Conservation (phyloP, 2,888 invertebrate species). For the Patella depressa region DNA sequence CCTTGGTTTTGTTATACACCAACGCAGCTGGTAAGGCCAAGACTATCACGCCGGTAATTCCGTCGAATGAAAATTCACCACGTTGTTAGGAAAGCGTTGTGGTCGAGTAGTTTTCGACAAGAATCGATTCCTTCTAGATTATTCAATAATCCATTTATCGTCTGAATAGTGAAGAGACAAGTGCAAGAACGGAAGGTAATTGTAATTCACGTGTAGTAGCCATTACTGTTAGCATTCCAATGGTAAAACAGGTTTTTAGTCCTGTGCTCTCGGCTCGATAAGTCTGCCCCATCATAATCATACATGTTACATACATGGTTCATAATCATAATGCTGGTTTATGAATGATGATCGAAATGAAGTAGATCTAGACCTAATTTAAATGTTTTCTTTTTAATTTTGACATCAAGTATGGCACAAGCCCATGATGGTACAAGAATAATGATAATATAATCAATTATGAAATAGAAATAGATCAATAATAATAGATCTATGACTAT, state of each 20-base stretch:
- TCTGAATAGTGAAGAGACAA: background rate
- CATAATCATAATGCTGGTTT: no score
- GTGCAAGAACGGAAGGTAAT: conserved; percentile 1
- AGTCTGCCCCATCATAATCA: no score
- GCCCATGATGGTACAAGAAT: no score
- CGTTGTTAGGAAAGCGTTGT: conserved; percentile 16
- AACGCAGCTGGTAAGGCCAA: background rate
- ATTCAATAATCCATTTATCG: conserved; percentile 4
- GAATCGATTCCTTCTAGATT: conserved; percentile 10
- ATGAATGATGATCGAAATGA: no score
- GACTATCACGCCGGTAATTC: background rate
- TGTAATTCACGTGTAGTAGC: background rate
- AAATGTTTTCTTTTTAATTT: no score
- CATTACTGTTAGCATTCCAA: background rate
- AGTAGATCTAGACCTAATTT: no score
- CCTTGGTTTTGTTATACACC: background rate
- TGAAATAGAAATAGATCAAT: no score
- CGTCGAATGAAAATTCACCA: conserved; percentile 21
- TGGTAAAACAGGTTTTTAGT: background rate
- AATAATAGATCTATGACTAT: no score
- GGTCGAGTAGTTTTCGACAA: background rate
- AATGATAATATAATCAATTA: no score
- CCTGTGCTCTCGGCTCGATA: background rate
- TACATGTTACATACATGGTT: no score
- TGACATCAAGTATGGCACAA: no score